phyloP scores from a whole-genome alignment of 2,797 vertebrate genomes.

The Danio jaintianensis region DNA sequence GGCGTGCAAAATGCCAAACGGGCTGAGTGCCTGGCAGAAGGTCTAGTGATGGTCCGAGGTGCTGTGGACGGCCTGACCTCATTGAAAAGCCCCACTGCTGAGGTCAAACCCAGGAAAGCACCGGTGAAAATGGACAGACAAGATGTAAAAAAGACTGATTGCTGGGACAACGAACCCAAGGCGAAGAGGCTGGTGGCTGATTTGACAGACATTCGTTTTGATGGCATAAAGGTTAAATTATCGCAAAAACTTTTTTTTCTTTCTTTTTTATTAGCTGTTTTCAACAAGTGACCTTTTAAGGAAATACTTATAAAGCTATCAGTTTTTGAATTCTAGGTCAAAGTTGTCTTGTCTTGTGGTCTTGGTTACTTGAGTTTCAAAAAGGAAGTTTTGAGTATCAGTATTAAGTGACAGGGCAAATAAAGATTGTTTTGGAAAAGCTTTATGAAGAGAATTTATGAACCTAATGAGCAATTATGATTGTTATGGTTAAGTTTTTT shows the following conservation, averaged over 20 bases:
- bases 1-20: constrained; percentile 66
- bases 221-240: constrained; percentile 72
- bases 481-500: not conserved
- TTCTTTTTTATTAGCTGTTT: not conserved
- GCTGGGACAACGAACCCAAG: constrained; percentile 67
- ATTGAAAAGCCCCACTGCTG: constrained; percentile 40
- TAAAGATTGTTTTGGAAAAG: not conserved
- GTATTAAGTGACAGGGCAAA: not conserved
- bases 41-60: constrained; percentile 71
- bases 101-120: constrained; percentile 47
- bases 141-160: constrained; percentile 43
- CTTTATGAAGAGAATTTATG: not conserved
- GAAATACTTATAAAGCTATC: not conserved
- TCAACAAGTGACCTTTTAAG: not conserved
- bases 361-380: not conserved
- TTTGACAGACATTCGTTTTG: constrained; percentile 76
- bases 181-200: constrained; percentile 77
- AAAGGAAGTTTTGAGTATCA: not conserved
- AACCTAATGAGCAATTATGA: not conserved
- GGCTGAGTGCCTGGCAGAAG: constrained; percentile 71
- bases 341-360: not conserved
- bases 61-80: constrained; percentile 66
- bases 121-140: constrained; percentile 45
- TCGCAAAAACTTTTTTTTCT: not conserved
- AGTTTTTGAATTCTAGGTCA: constrained; percentile 1